A percentile compares a stretch with the other conserved stretches of the same genome.
Conservation (phyloP, 1,140 invertebrate genomes). For the Wasmannia auropunctata region DNA sequence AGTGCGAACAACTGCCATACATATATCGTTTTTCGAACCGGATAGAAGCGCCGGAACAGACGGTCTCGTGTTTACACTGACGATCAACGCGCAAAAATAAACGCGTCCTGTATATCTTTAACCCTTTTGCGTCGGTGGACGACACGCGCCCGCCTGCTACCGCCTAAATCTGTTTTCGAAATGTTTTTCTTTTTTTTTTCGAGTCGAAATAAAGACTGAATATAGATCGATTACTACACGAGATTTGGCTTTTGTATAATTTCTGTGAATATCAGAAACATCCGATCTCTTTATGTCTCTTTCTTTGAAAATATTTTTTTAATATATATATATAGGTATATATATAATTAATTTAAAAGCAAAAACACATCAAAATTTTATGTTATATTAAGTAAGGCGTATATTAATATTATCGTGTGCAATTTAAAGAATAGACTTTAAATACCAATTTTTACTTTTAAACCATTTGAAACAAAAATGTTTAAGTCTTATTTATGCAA, state of each 20-base stretch:
- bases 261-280: background rate
- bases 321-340: background rate
- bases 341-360: background rate
- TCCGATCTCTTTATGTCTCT: background rate
- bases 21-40: slow-evolving; percentile 17
- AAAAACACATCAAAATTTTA: background rate
- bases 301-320: no score
- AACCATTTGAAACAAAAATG: background rate
- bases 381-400: background rate
- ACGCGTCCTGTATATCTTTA: slow-evolving; percentile 36
- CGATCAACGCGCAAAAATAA: slow-evolving; percentile 67
- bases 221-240: background rate
- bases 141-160: slow-evolving; percentile 3
- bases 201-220: background rate
- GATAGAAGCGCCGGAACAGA: slow-evolving; percentile 33
- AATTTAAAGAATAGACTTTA: background rate
- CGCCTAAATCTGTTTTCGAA: background rate
- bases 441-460: background rate
- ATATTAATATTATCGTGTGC: background rate
- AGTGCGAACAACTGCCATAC: background rate
- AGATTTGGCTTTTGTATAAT: background rate
- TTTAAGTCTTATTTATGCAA: background rate
- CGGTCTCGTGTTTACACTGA: slow-evolving; percentile 62
- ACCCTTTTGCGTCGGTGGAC: slow-evolving; percentile 18
- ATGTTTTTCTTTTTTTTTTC: background rate